These are phyloP conservation scores for Oncorhynchus clarkii DNA, from an alignment of 2,113 vertebrate species.

Conservation along the genomic window DNA sequence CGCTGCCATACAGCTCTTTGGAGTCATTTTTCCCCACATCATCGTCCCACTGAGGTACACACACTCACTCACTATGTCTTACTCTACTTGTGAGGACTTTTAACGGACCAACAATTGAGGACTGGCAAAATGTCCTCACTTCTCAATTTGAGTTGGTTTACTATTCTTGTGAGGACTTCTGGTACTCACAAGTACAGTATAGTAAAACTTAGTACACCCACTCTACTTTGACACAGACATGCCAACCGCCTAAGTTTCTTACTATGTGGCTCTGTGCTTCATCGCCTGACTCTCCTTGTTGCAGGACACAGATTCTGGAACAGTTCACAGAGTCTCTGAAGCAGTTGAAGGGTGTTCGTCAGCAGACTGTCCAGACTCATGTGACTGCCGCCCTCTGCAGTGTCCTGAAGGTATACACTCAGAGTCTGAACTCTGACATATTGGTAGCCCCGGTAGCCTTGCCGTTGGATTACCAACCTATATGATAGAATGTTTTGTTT, in stretches of 20 bases:
- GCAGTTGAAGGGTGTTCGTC: slow-evolving; percentile 84
- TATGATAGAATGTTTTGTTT: too few species aligned
- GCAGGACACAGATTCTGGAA: slow-evolving; percentile 82
- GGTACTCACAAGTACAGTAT: too few species aligned
- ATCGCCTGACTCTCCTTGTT: slow-evolving; percentile 26
- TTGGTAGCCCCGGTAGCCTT: too few species aligned
- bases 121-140: too few species aligned
- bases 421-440: neutral
- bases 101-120: too few species aligned
- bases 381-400: slow-evolving; percentile 83
- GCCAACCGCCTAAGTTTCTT: neutral
- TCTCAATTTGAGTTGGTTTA: too few species aligned
- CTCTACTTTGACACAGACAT: too few species aligned
- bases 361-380: slow-evolving; percentile 82
- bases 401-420: slow-evolving; percentile 81
- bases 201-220: too few species aligned
- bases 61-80: neutral
- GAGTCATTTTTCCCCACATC: slow-evolving; percentile 80
- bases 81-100: neutral
- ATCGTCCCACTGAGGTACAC: slow-evolving; percentile 83
- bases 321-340: slow-evolving; percentile 83
- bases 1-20: slow-evolving; percentile 82
- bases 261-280: slow-evolving; percentile 8
- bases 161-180: too few species aligned
- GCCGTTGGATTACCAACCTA: too few species aligned